phyloP scores from a whole-genome alignment of 2,888 invertebrate genomes.

The Volucella zonaria region DNA sequence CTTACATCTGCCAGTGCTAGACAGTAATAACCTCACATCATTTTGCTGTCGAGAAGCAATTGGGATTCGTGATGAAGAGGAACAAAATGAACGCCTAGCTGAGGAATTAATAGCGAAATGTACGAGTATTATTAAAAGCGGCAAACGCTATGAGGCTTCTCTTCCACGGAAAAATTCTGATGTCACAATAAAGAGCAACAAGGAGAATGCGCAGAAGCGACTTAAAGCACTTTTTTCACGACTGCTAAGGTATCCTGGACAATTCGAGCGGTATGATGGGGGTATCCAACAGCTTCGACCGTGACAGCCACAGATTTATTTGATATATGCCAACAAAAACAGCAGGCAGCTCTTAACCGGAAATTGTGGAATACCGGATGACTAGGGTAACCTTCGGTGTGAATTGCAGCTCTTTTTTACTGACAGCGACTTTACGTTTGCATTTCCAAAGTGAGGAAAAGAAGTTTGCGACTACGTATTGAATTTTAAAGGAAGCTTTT shows the following conservation, averaged over 20 bases:
- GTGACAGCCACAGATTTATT: too few relatives aligned
- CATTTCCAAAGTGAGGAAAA: slow-evolving; percentile 12
- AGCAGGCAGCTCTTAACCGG: too few relatives aligned
- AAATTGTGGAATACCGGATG: too few relatives aligned
- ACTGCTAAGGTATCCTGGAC: slow-evolving; percentile 27
- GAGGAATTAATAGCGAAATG: slow-evolving; percentile 31
- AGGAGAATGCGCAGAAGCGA: slow-evolving; percentile 2
- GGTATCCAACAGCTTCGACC: slow-evolving; percentile 26
- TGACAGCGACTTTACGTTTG: slow-evolving; percentile 10
- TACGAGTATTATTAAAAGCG: slow-evolving; percentile 41
- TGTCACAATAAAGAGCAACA: slow-evolving; percentile 19
- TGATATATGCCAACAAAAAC: too few relatives aligned
- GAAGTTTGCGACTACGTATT: slow-evolving; percentile 10
- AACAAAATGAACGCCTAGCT: slow-evolving; percentile 19
- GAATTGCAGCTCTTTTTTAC: too few relatives aligned
- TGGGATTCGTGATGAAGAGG: slow-evolving; percentile 35
- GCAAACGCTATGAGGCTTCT: slow-evolving; percentile 38
- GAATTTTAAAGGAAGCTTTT: slow-evolving; percentile 24
- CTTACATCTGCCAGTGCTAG: not conserved
- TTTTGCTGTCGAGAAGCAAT: slow-evolving; percentile 23
- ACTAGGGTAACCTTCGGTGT: too few relatives aligned
- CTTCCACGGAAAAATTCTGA: slow-evolving; percentile 39
- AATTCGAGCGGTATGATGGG: slow-evolving; percentile 26
- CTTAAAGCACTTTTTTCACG: slow-evolving; percentile 23
- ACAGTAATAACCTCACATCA: not conserved